phyloP scores from a whole-genome alignment of 2,113 vertebrate genomes.

The Nyctibius bracteatus region DNA sequence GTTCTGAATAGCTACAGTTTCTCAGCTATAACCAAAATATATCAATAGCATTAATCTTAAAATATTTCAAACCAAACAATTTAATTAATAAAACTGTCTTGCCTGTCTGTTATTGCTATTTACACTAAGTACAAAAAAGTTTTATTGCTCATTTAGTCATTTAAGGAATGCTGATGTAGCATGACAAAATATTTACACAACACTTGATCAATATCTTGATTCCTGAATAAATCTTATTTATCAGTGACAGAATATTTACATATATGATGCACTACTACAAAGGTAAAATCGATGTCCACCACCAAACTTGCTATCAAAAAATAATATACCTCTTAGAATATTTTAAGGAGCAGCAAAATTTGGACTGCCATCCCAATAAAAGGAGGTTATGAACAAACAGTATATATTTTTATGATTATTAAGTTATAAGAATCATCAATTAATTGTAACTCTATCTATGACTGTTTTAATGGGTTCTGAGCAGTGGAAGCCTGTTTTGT shows the following conservation, averaged over 20 bases:
- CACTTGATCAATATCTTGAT: background rate
- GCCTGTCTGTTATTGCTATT: background rate
- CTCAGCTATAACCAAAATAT: background rate
- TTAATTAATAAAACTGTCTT: background rate
- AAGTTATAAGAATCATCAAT: background rate
- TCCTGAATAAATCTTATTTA: background rate
- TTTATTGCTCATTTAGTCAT: background rate
- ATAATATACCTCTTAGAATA: background rate
- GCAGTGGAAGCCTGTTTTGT: background rate
- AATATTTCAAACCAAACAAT: background rate
- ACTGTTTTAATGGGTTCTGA: background rate
- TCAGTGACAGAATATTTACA: background rate
- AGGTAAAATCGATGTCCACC: background rate
- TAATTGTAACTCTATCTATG: background rate
- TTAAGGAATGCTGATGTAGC: background rate
- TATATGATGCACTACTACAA: background rate
- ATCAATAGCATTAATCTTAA: background rate
- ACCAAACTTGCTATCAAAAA: background rate
- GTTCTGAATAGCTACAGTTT: background rate
- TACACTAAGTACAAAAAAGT: background rate
- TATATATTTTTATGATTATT: background rate
- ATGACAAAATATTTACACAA: background rate
- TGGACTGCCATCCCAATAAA: background rate
- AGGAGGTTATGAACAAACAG: background rate
- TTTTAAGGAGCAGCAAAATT: background rate